These are phyloP conservation scores for Pseudeuparius sepicola DNA, from an alignment of 2,888 invertebrate genomes.

Conservation along the genomic window DNA sequence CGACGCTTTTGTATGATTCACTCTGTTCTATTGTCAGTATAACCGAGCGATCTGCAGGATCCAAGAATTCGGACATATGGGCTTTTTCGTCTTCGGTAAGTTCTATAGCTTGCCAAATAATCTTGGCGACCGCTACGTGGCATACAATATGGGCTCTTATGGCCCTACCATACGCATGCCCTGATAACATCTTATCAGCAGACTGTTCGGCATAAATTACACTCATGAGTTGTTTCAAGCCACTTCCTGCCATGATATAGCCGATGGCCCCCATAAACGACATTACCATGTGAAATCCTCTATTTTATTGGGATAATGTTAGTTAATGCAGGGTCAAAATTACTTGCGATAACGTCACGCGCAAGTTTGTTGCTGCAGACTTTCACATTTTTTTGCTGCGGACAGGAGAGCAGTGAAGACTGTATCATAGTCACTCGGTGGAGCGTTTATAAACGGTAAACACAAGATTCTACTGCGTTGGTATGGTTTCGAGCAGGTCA, in stretches of 20 bases:
- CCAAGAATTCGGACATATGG: conserved; percentile 16
- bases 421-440: conserved; percentile 29
- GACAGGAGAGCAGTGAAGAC: conserved; percentile 27
- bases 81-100: conserved; percentile 19
- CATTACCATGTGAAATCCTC: conserved; percentile 21
- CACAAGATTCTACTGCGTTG: conserved; percentile 25
- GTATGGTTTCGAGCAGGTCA: conserved; percentile 22
- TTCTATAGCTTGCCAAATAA: conserved; percentile 16
- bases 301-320: conserved; percentile 3
- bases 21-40: conserved; percentile 16
- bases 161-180: conserved; percentile 27
- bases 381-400: conserved; percentile 2
- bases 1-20: conserved; percentile 14
- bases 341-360: too few species aligned
- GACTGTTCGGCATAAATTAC: conserved; percentile 24
- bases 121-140: conserved; percentile 14
- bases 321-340: neutral
- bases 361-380: too few species aligned
- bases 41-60: conserved; percentile 15
- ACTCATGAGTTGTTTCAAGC: too few species aligned
- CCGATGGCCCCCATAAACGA: conserved; percentile 21
- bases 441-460: conserved; percentile 32
- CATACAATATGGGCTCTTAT: conserved; percentile 26
- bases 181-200: conserved; percentile 25
- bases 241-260: conserved; percentile 23